A percentile compares a stretch with the other conserved stretches of the same genome.
Conservation (phyloP, 2,888 invertebrate genomes). For the Tenthredo notha region DNA sequence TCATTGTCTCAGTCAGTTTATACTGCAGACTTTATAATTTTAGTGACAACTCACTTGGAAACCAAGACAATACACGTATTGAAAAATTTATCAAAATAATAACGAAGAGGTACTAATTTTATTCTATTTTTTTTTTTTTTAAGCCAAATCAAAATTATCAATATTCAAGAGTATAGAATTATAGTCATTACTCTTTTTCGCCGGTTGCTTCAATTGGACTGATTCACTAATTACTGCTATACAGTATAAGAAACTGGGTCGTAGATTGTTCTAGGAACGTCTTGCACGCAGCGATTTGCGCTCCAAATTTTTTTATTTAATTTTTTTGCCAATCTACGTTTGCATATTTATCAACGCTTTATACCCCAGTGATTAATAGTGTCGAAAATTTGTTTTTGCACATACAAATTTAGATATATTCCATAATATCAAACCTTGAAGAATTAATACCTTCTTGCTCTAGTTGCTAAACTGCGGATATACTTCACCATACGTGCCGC, state of each 20-base stretch:
- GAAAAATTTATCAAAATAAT: not conserved
- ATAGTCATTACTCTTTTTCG: not conserved
- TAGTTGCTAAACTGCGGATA: conserved; percentile 17
- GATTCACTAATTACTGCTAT: conserved; percentile 34
- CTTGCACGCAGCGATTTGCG: not conserved
- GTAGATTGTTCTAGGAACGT: conserved; percentile 11
- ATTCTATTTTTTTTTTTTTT: not conserved
- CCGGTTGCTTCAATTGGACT: conserved; percentile 23
- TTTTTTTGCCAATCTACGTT: not conserved
- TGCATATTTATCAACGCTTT: not conserved
- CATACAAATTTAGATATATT: not conserved
- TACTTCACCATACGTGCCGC: not conserved
- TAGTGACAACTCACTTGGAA: not conserved
- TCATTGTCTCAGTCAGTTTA: conserved; percentile 45
- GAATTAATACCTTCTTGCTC: conserved; percentile 23
- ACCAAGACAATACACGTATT: not conserved
- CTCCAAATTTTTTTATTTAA: not conserved
- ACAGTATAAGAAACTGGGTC: conserved; percentile 18
- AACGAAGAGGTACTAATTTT: not conserved
- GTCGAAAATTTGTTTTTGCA: not conserved
- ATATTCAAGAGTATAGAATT: not conserved
- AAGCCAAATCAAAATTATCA: not conserved
- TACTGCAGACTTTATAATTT: conserved; percentile 13
- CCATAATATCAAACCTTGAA: not conserved
- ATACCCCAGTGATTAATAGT: not conserved